phyloP scores from a whole-genome alignment of 2,797 vertebrate genomes.

The Onychomys torridus region DNA sequence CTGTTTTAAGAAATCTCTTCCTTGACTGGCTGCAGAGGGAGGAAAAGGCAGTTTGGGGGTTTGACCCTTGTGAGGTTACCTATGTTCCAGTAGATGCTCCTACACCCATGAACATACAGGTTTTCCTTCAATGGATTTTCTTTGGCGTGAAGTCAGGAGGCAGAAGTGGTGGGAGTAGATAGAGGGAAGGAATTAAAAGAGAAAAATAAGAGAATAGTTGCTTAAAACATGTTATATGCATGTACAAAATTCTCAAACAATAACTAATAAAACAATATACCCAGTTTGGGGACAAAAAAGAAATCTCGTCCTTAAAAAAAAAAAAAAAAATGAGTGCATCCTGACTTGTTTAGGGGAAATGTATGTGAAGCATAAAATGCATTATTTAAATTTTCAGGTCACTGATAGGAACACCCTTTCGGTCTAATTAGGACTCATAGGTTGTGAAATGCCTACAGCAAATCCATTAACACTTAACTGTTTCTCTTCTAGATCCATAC shows the following conservation, averaged over 20 bases:
- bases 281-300: neutral
- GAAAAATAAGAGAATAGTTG: neutral
- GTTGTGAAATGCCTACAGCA: slow-evolving; percentile 75
- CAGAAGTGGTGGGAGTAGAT: neutral
- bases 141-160: neutral
- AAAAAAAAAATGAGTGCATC: neutral
- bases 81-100: neutral
- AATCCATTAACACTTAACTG: slow-evolving; percentile 74
- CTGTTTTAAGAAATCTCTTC: slow-evolving; percentile 31
- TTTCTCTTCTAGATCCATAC: slow-evolving; percentile 58
- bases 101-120: neutral
- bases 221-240: neutral
- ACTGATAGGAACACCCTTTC: slow-evolving; percentile 25
- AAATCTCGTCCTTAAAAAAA: neutral
- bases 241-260: too few species aligned
- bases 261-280: neutral
- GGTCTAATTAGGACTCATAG: slow-evolving; percentile 72
- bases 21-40: neutral
- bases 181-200: neutral
- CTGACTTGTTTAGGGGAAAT: slow-evolving; percentile 54
- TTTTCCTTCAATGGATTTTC: neutral
- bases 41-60: neutral
- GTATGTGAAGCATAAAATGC: slow-evolving; percentile 33
- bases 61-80: neutral
- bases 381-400: slow-evolving; percentile 69